Percentiles rank a stretch among this genome's conserved stretches.
Conservation (phyloP, 2,888 invertebrate species). For the Polyommatus icarus region DNA sequence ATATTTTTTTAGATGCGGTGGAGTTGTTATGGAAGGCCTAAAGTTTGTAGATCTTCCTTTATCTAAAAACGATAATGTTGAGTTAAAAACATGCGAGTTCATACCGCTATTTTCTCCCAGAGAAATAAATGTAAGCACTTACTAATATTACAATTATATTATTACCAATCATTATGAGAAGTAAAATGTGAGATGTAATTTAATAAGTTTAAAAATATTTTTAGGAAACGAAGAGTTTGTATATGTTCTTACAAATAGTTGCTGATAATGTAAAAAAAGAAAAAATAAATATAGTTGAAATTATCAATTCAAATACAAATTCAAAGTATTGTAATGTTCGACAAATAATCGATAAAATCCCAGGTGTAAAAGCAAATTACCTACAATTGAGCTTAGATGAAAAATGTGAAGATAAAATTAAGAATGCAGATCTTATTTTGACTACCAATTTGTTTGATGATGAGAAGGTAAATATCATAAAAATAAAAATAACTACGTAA, state of each 20-base stretch:
- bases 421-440: background rate
- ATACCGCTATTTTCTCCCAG: background rate
- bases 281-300: constrained; percentile 11
- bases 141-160: background rate
- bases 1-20: constrained; percentile 13
- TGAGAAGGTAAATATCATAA: constrained; percentile 4
- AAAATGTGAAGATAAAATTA: background rate
- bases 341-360: background rate
- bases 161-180: background rate
- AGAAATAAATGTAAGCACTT: constrained; percentile 10
- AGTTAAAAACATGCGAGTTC: background rate
- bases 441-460: background rate
- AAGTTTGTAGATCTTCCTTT: constrained; percentile 9
- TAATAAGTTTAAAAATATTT: background rate
- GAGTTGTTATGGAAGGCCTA: background rate
- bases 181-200: background rate
- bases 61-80: background rate
- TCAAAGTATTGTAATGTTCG: background rate
- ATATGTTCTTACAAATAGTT: constrained; percentile 17
- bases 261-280: constrained; percentile 11
- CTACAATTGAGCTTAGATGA: background rate
- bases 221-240: background rate
- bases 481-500: background rate
- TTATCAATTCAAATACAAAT: background rate
- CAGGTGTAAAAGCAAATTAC: background rate